Conservation (phyloP, 2,888 invertebrate genomes). For the Gisinianus flammeolus region DNA sequence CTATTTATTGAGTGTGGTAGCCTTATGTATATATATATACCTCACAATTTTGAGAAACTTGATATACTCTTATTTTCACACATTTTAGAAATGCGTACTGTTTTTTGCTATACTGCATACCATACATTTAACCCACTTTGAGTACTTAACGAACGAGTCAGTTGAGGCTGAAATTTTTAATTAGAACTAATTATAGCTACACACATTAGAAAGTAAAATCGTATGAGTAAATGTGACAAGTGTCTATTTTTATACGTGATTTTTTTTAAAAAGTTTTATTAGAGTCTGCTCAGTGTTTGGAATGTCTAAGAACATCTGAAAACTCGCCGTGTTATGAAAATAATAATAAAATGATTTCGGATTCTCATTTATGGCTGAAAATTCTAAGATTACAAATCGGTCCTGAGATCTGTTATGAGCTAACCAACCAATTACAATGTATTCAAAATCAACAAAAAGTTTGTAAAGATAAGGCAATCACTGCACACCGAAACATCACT, state of each 20-base stretch:
- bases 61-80: too few species aligned
- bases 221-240: neutral
- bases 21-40: too few species aligned
- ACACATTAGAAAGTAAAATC: neutral
- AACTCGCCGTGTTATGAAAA: neutral
- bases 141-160: too few species aligned
- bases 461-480: neutral
- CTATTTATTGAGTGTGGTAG: too few species aligned
- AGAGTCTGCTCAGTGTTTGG: conserved; percentile 26
- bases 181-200: too few species aligned
- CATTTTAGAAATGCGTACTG: too few species aligned
- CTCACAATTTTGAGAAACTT: too few species aligned
- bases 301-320: conserved; percentile 19
- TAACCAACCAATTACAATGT: conserved; percentile 16
- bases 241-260: neutral
- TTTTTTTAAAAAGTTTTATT: conserved; percentile 22
- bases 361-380: conserved; percentile 27
- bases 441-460: neutral
- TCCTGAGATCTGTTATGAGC: conserved; percentile 30
- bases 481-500: conserved; percentile 11
- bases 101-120: too few species aligned
- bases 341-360: neutral
- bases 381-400: conserved; percentile 23
- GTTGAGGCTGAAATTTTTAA: too few species aligned
- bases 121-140: too few species aligned